Percentiles rank a stretch among this genome's conserved stretches.
These are phyloP conservation scores for Harpegnathos saltator DNA, from an alignment of 1,140 invertebrate genomes.

Conservation along the genomic window DNA sequence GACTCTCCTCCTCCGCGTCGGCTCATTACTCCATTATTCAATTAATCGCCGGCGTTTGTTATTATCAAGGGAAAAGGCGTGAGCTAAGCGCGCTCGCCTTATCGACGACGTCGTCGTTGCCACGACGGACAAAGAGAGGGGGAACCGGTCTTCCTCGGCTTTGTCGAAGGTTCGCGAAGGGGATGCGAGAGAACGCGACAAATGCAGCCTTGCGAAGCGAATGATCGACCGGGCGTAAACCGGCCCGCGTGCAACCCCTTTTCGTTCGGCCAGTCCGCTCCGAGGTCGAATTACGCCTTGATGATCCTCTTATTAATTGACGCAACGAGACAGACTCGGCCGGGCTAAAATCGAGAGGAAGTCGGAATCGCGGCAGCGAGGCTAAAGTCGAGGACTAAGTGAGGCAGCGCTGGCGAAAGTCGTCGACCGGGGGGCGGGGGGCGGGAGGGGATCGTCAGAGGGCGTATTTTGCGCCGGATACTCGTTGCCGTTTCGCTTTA, in stretches of 20 bases:
- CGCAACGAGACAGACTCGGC: slow-evolving; percentile 58
- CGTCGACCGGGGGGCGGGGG: neutral
- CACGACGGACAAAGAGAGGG: neutral
- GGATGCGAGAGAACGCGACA: slow-evolving; percentile 27
- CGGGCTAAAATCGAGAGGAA: slow-evolving; percentile 17
- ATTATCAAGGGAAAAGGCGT: slow-evolving; percentile 73
- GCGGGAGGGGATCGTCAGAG: slow-evolving; percentile 19
- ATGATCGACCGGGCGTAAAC: slow-evolving; percentile 66
- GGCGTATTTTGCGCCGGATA: slow-evolving; percentile 37
- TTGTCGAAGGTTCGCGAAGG: neutral
- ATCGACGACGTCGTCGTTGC: slow-evolving; percentile 75
- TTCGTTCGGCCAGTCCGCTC: slow-evolving; percentile 71
- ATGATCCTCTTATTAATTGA: slow-evolving; percentile 76
- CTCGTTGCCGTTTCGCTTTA: slow-evolving; percentile 32
- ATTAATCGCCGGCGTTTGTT: slow-evolving; percentile 82
- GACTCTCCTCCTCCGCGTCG: slow-evolving; percentile 45
- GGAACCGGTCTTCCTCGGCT: no score
- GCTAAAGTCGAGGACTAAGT: slow-evolving; percentile 45
- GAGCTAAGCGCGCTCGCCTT: slow-evolving; percentile 78
- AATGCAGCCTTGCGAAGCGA: slow-evolving; percentile 58
- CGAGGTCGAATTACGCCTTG: slow-evolving; percentile 57
- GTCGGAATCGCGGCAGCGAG: slow-evolving; percentile 18
- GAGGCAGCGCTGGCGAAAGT: neutral
- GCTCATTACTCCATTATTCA: slow-evolving; percentile 82
- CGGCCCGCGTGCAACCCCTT: slow-evolving; percentile 62